Evolutionary conservation across 2,797 vertebrate species (phyloP), one percentile per base, ranked within the genome.

Genomic region (Sebastiscus tertius): DNA sequence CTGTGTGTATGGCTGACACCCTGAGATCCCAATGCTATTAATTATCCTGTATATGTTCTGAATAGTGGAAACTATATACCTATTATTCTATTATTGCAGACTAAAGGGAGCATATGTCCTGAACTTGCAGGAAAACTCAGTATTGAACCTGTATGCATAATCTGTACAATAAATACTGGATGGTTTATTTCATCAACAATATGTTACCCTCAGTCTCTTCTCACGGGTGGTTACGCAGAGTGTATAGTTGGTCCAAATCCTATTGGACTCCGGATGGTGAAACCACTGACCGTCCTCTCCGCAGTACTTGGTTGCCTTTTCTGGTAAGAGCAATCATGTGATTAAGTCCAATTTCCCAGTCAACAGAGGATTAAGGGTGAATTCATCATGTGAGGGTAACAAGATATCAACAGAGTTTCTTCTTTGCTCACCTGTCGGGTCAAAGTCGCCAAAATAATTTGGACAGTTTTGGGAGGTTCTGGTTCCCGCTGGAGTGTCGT

Each of bases 171-270:
- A 59, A 69, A 65, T 33, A 22, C 22, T 6, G 5, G 6, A 18
- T 9, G 27, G 1, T 46, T 70, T n/a, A 61, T 62, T 13, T 20
- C 8, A 62, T 62, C 5, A 42, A 31, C 36, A 69, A 13, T 7
- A 29, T 11, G 69, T 82, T 93, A 98, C 98, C 96, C 95, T 96
- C 56, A 96, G 0, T 69, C 96, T 98, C 82, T 97, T 96, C 36
- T 95, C 94, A 24, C 95, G 96, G 89, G 96, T 95, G 49, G 94
- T 94, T 5, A 95, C 95, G 80, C 97, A 98, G 69, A 96, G 88
- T 4, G 97, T 97, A 18, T 98, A 98, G 95, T 98, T 97, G 82
- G 98, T 97, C 97, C 97, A 98, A 3, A 96, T 97, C 62, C 93
- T 89, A 72, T 97, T 97, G 81, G 91, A 96, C 74, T 97, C 96